Conservation (phyloP, 2,113 vertebrate genomes). For the Corythornis cristatus region DNA sequence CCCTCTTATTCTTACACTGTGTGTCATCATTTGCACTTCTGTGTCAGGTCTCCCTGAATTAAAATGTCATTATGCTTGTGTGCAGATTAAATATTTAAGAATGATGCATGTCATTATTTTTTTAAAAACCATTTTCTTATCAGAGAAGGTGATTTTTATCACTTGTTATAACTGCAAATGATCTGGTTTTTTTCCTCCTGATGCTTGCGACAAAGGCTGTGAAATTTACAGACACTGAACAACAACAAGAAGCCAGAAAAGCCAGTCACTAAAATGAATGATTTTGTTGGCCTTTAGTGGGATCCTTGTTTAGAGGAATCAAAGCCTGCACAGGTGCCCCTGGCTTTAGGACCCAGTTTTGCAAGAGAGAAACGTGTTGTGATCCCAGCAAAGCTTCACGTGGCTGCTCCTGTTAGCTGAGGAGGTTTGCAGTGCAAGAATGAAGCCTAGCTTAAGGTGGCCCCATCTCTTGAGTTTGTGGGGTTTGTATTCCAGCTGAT, state of each 20-base stretch:
- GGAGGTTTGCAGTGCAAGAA: neutral
- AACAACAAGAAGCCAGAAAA: neutral
- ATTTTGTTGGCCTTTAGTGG: neutral
- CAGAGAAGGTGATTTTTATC: neutral
- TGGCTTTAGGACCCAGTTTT: neutral
- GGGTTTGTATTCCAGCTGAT: neutral
- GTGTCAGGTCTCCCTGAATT: neutral
- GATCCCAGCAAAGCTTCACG: rapidly evolving
- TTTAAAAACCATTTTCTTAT: neutral
- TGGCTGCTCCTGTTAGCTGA: neutral
- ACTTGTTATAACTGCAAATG: neutral
- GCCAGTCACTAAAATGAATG: neutral
- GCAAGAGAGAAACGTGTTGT: neutral
- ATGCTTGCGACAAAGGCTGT: neutral
- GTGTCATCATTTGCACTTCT: neutral
- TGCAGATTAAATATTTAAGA: neutral
- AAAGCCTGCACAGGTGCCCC: neutral
- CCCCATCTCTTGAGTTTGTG: neutral
- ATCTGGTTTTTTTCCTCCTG: neutral
- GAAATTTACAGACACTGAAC: neutral
- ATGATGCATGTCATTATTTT: neutral
- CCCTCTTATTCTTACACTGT: neutral
- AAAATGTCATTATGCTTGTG: neutral
- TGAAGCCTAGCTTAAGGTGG: neutral
- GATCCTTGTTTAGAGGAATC: neutral